These are phyloP conservation scores for Plodia interpunctella DNA, from an alignment of 1,140 invertebrate species.

Conservation along the genomic window DNA sequence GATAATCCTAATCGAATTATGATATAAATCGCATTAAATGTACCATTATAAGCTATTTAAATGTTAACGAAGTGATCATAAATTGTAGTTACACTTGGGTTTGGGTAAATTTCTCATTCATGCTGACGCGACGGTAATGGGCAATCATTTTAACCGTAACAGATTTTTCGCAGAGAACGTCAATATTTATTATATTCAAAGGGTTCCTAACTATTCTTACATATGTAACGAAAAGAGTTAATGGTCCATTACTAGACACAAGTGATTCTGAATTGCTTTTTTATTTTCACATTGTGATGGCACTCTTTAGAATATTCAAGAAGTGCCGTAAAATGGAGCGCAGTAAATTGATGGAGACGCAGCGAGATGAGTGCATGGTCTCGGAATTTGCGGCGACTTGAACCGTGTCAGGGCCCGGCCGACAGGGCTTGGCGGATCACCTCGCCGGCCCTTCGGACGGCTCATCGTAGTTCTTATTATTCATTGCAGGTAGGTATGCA, in stretches of 20 bases:
- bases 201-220: too few species aligned
- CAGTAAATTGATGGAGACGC: conserved; percentile 30
- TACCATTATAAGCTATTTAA: background rate
- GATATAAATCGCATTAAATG: conserved; percentile 4
- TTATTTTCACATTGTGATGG: background rate
- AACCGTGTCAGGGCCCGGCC: conserved; percentile 55
- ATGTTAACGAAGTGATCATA: background rate
- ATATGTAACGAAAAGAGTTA: too few species aligned
- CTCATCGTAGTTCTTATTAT: too few species aligned
- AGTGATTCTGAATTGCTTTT: too few species aligned
- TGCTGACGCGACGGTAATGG: background rate
- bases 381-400: conserved; percentile 49
- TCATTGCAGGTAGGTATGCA: too few species aligned
- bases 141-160: too few species aligned
- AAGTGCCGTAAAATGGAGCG: background rate
- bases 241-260: too few species aligned
- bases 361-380: conserved; percentile 44
- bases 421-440: conserved; percentile 16
- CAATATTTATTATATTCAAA: too few species aligned
- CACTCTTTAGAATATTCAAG: background rate
- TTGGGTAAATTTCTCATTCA: background rate
- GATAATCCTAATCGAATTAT: background rate
- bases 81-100: background rate
- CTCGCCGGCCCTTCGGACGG: conserved; percentile 4
- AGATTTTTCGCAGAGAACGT: too few species aligned